A percentile compares a stretch with the other conserved stretches of the same genome.
These are phyloP conservation scores for Spodoptera litura DNA, from an alignment of 1,140 invertebrate species.

Conservation along the genomic window DNA sequence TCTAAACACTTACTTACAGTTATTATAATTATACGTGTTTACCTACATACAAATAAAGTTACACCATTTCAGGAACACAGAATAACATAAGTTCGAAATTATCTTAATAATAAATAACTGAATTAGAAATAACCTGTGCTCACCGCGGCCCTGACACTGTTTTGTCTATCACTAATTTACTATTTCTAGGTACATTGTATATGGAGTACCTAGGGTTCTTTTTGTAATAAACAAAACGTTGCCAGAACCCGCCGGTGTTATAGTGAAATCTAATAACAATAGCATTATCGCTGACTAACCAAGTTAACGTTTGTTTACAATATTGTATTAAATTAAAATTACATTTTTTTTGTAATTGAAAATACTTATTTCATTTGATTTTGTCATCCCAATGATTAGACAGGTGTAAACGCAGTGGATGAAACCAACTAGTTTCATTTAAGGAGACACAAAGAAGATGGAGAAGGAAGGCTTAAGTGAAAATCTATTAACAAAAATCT, in stretches of 20 bases:
- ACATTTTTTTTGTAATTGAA: neutral
- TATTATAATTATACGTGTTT: slow-evolving; percentile 48
- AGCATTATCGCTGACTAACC: slow-evolving; percentile 19
- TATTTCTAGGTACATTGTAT: no score
- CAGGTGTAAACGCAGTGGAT: neutral
- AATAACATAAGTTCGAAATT: slow-evolving; percentile 30
- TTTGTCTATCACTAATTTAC: no score
- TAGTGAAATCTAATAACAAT: slow-evolving; percentile 5
- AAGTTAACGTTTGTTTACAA: slow-evolving; percentile 13
- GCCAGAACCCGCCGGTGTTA: neutral
- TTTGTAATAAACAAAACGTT: neutral
- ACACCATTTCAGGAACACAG: slow-evolving; percentile 47
- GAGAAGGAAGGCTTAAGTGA: neutral
- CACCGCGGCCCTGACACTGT: no score
- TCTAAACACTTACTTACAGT: slow-evolving; percentile 45
- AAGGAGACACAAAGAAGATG: neutral
- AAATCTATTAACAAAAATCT: slow-evolving; percentile 12
- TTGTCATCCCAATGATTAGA: slow-evolving; percentile 29
- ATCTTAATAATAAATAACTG: slow-evolving; percentile 7
- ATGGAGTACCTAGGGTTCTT: no score
- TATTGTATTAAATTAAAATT: slow-evolving; percentile 22
- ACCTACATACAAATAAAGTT: slow-evolving; percentile 47
- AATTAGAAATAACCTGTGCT: neutral
- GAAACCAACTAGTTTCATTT: neutral
- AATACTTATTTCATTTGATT: neutral